phyloP scores from a whole-genome alignment of 2,113 vertebrate species.

The Lycocorax pyrrhopterus region DNA sequence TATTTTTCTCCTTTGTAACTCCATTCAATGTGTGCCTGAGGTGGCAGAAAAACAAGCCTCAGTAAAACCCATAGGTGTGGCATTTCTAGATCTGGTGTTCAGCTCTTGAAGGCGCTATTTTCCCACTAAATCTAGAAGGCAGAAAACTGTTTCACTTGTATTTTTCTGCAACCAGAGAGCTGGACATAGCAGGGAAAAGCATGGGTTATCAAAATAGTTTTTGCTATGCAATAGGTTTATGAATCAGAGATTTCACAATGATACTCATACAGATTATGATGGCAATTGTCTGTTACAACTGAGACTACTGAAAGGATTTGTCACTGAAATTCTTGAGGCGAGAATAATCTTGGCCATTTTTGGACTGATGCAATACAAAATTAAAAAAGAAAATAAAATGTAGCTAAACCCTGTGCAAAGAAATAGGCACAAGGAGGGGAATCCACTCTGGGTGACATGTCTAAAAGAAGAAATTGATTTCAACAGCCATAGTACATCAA shows the following conservation, averaged over 20 bases:
- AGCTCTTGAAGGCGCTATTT: conserved; percentile 12
- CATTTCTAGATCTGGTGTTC: conserved; percentile 3
- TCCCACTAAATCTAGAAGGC: conserved; percentile 7
- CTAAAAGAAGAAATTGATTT: neutral
- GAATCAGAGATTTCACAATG: conserved; percentile 32
- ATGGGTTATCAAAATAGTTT: conserved; percentile 20
- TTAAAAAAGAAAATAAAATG: conserved; percentile 10
- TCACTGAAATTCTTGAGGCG: neutral
- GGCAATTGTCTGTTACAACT: neutral
- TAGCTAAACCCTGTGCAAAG: neutral
- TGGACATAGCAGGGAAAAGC: neutral
- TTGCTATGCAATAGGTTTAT: neutral
- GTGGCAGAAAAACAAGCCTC: neutral
- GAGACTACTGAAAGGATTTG: conserved; percentile 14
- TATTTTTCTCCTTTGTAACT: neutral
- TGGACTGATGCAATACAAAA: neutral
- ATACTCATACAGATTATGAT: neutral
- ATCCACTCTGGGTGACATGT: neutral
- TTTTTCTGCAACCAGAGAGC: neutral
- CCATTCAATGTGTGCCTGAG: neutral
- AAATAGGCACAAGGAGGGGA: neutral
- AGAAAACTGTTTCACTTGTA: neutral
- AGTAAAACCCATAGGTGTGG: neutral
- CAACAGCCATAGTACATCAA: neutral
- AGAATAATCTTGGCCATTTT: conserved; percentile 14